phyloP scores from a whole-genome alignment of 1,140 invertebrate genomes.

The Formica exsecta region DNA sequence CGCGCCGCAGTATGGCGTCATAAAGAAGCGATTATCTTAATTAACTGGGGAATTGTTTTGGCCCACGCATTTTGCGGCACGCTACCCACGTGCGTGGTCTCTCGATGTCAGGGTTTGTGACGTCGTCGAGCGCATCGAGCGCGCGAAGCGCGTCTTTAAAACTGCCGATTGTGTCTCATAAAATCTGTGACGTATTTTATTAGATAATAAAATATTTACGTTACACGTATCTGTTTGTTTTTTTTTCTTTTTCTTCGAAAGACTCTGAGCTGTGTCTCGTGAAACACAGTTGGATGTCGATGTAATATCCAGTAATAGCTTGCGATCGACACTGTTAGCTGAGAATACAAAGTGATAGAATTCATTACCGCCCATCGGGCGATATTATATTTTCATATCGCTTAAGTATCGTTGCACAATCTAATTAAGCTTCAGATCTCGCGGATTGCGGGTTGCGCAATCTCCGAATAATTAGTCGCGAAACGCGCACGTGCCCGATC shows the following conservation, averaged over 20 bases:
- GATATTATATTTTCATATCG: conserved; percentile 30
- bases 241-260: no score
- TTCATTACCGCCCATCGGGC: conserved; percentile 45
- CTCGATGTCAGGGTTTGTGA: conserved; percentile 31
- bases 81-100: conserved; percentile 66
- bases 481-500: not conserved
- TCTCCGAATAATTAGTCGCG: conserved; percentile 35
- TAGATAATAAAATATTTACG: not conserved
- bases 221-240: no score
- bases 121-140: not conserved
- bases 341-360: conserved; percentile 35
- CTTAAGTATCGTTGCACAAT: conserved; percentile 47
- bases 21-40: conserved; percentile 84
- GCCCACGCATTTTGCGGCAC: conserved; percentile 76
- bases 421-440: conserved; percentile 42
- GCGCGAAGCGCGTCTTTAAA: not conserved
- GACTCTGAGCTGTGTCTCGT: not conserved
- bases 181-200: not conserved
- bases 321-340: not conserved
- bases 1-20: conserved; percentile 62
- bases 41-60: conserved; percentile 83
- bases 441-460: conserved; percentile 30
- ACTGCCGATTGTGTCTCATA: not conserved
- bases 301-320: conserved; percentile 33
- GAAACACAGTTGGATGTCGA: not conserved